Conservation (phyloP, 2,113 vertebrate genomes). For the Picathartes gymnocephalus region DNA sequence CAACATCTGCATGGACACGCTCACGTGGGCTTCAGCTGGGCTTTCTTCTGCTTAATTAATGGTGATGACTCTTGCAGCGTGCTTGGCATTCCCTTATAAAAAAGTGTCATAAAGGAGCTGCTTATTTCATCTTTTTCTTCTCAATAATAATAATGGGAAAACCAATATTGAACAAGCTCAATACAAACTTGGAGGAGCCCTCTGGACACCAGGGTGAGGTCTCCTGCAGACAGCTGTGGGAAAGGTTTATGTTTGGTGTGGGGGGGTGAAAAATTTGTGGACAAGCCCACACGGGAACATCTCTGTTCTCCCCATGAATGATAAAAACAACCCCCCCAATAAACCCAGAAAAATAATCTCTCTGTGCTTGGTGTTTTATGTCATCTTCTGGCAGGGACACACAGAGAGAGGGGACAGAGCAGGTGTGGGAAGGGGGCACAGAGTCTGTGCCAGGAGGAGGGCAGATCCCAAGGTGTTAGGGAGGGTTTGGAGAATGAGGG, state of each 20-base stretch:
- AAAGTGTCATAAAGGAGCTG: background rate
- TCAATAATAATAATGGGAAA: background rate
- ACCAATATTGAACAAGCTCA: background rate
- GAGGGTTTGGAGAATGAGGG: background rate
- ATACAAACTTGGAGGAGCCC: background rate
- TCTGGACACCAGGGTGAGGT: background rate
- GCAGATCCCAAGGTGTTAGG: background rate
- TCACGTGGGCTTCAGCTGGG: background rate
- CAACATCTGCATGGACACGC: background rate
- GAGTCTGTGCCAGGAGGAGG: background rate
- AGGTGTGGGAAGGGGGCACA: background rate
- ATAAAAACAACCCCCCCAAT: background rate
- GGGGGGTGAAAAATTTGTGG: background rate
- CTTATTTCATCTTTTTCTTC: background rate
- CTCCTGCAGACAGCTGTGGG: background rate
- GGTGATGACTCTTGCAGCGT: background rate
- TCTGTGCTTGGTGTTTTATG: background rate
- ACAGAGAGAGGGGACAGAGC: background rate
- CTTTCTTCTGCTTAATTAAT: background rate
- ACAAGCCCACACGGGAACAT: background rate
- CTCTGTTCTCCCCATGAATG: background rate
- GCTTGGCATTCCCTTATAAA: background rate
- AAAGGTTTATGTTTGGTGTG: background rate
- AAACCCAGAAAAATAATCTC: background rate
- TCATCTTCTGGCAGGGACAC: background rate